Base-by-base conservation (phyloP, 2,113 vertebrate species). In the Gorilla gorilla region DNA sequence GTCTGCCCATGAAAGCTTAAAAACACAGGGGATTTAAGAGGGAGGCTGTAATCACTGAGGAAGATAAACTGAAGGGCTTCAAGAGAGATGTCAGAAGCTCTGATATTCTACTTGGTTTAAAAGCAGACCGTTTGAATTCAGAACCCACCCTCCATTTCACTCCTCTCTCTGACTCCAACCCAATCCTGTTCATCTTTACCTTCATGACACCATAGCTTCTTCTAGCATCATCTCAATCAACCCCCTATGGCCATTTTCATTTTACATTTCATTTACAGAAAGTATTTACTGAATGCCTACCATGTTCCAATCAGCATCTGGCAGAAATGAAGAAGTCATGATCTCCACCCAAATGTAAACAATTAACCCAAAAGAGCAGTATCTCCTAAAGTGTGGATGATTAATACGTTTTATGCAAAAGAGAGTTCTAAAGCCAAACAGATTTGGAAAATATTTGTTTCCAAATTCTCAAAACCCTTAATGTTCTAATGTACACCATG, bases 401-500 rank as follows among this genome's bases (percentile, higher is more conserved):
- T 79, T 66, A 23, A 45, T 25, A n/a, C 0, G 2, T 64, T 79
- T 32, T 85, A 7, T 52, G 27, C 14, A 70, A 55, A 40, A 76
- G 25, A 20, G 18, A 7, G 8, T 68, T 72, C 38, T 78, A 27
- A 18, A 20, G 16, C 11, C 52, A 92, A 72, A 81, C 0, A 64
- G 35, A 61, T 50, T 43, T 61, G 57, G 66, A 22, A 55, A 80
- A 93, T 73, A 70, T 88, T 88, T 43, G 45, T 83, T 80, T 93
- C 43, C 17, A 48, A 90, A 81, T 32, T 75, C 25, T 55, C 75
- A 45, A 68, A 81, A 83, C 5, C 27, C 6, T 78, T 59, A 7
- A 12, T 6, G 13, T 43, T 30, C 30, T 70, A 27, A 92, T 61
- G 8, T 27, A 23, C 38, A 52, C 14, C 35, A 68, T 2, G 27